A percentile compares a stretch with the other conserved stretches of the same genome.
Conservation (phyloP, 1,140 invertebrate species). For the Tachypleus tridentatus region DNA sequence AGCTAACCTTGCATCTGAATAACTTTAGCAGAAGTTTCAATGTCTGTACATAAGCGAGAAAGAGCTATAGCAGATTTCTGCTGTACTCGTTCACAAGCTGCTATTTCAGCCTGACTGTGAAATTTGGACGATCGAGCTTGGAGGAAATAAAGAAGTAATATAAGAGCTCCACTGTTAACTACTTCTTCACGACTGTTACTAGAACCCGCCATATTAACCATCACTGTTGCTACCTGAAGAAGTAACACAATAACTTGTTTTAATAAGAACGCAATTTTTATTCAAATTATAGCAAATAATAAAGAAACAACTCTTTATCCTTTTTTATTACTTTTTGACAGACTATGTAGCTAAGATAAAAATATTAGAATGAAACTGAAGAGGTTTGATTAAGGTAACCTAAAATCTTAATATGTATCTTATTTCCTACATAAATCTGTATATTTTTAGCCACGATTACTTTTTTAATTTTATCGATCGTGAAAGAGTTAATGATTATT, state of each 20-base stretch:
- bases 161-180: conserved; percentile 45
- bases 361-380: too few species aligned
- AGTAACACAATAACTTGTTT: not conserved
- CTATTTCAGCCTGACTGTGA: conserved; percentile 40
- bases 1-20: conserved; percentile 53
- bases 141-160: conserved; percentile 61
- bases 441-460: too few species aligned
- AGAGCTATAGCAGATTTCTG: conserved; percentile 74
- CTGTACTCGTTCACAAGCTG: conserved; percentile 61
- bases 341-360: too few species aligned
- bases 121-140: conserved; percentile 47
- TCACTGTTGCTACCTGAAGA: conserved; percentile 50
- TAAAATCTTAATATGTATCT: too few species aligned
- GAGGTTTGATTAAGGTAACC: too few species aligned
- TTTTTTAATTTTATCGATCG: too few species aligned
- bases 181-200: conserved; percentile 43
- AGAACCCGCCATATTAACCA: conserved; percentile 56
- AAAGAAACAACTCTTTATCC: too few species aligned
- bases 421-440: too few species aligned
- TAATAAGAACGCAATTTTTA: not conserved
- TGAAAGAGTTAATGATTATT: too few species aligned
- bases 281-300: too few species aligned
- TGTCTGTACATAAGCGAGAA: conserved; percentile 58
- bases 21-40: conserved; percentile 32
- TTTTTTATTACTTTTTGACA: too few species aligned